These are phyloP conservation scores for Antheraea yamamai DNA, from an alignment of 2,888 invertebrate species.

Conservation along the genomic window DNA sequence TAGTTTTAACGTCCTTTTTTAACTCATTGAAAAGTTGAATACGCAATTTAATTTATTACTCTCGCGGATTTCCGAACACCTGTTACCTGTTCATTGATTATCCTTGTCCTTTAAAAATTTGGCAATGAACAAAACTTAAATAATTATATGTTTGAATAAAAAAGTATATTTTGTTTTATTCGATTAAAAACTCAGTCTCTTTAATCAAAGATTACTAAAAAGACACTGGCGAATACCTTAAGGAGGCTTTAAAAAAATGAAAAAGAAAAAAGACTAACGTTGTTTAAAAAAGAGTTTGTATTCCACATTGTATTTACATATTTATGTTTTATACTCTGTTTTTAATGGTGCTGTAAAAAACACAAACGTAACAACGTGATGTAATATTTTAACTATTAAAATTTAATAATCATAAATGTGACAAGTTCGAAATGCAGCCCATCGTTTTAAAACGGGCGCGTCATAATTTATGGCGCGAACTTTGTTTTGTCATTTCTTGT, in stretches of 20 bases:
- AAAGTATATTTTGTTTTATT: not conserved
- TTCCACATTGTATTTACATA: not conserved
- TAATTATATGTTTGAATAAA: not conserved
- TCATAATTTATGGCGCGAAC: conserved; percentile 45
- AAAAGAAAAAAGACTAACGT: not conserved
- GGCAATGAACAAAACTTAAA: not conserved
- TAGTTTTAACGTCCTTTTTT: not conserved
- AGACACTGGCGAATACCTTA: too few species aligned
- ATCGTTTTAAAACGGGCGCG: conserved; percentile 39
- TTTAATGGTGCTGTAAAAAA: conserved; percentile 12
- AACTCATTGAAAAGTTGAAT: not conserved
- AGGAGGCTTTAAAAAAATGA: too few species aligned
- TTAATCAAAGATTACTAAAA: not conserved
- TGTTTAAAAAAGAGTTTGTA: not conserved
- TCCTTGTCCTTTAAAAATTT: not conserved
- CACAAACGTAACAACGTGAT: conserved; percentile 7
- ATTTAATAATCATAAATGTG: conserved; percentile 23
- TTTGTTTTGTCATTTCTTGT: conserved; percentile 40
- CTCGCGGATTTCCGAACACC: not conserved
- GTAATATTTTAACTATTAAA: conserved; percentile 20
- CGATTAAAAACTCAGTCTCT: not conserved
- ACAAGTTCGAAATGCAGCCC: conserved; percentile 30
- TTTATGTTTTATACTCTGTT: not conserved
- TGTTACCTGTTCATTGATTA: not conserved
- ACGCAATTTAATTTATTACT: not conserved